Evolutionary conservation across 2,888 invertebrate species (phyloP).

Genomic region (Anthrax anthrax): DNA sequence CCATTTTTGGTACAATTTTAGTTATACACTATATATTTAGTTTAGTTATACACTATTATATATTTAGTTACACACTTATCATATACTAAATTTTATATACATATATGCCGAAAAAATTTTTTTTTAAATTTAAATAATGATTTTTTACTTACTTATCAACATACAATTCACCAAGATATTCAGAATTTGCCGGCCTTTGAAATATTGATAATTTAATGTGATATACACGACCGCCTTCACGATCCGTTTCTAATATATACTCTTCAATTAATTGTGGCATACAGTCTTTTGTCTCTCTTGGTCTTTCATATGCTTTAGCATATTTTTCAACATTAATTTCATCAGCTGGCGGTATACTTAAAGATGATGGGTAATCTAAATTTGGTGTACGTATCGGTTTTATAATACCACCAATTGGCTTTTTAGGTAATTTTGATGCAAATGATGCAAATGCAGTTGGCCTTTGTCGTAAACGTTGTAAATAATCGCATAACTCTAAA

Average conservation of each 20-base stretch:
- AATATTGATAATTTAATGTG: constrained; percentile 76
- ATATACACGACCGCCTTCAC: constrained; percentile 51
- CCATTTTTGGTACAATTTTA: too few relatives aligned
- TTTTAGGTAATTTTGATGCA: constrained; percentile 28
- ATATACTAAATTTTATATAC: too few relatives aligned
- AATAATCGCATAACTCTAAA: constrained; percentile 46
- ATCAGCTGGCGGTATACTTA: constrained; percentile 39
- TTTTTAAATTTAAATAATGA: too few relatives aligned
- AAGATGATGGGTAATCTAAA: constrained; percentile 43
- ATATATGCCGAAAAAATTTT: too few relatives aligned
- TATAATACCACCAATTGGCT: constrained; percentile 40
- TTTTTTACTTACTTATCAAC: constrained; percentile 46
- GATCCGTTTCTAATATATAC: constrained; percentile 76
- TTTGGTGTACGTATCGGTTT: constrained; percentile 49
- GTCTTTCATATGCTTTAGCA: constrained; percentile 35
- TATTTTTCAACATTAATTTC: constrained; percentile 30
- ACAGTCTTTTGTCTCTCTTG: constrained; percentile 42
- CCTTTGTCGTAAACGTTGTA: constrained; percentile 27
- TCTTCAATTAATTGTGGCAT: constrained; percentile 73
- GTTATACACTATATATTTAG: too few relatives aligned
- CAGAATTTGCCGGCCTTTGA: constrained; percentile 75
- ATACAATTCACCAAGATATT: constrained; percentile 79
- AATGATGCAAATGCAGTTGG: constrained; percentile 21
- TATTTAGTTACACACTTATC: too few relatives aligned
- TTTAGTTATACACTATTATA: too few relatives aligned